Base-by-base conservation (phyloP, 2,797 vertebrate species). In the Cuculus canorus region DNA sequence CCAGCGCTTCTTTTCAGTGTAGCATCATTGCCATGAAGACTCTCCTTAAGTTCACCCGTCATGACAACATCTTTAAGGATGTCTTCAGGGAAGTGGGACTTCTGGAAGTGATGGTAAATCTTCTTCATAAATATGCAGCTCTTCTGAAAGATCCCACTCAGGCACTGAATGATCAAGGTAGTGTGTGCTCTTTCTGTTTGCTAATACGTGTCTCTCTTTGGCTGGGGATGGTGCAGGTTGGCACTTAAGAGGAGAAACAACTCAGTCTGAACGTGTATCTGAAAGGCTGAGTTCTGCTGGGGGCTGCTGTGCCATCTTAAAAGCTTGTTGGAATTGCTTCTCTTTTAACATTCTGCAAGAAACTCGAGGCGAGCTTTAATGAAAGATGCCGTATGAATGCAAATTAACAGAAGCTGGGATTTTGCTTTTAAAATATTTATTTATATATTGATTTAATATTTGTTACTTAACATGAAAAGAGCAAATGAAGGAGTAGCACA, bases 31-130 rank as follows among this genome's bases (percentile, higher is more conserved):
- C 99, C n/a, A 98, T 98, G 56, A 98, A 98, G 56, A 99, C 98
- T 2, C 98, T 99, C 63, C 98, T 99, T 41, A 99, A 99, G 96
- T 98, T 99, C 87, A 98, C 98, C 56, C 98, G 98, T 25, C 99
- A 99, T 15, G 99, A 99, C 97, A 98, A 98, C 27, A 98, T 99
- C 96, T 99, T 99, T 98, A 99, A 99, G 85, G 99, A 99, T 87
- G 99, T 99, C 70, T 99, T 99, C 97, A 98, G 99, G 84, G 99
- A 99, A 98, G 99, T 99, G 52, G 99, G 99, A 23, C 98, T 99
- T 94, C 97, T 99, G 92, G 99, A 99, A 97, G 99, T 99, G 93
- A 98, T 99, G 97, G 99, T 99, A 87, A 99, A 99, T 96, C 98
- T 99, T 96, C 98, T 99, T 93, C 99, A 99, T 97, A 99, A 99